Conservation (phyloP, 2,888 invertebrate species). For the Julus scanicus region DNA sequence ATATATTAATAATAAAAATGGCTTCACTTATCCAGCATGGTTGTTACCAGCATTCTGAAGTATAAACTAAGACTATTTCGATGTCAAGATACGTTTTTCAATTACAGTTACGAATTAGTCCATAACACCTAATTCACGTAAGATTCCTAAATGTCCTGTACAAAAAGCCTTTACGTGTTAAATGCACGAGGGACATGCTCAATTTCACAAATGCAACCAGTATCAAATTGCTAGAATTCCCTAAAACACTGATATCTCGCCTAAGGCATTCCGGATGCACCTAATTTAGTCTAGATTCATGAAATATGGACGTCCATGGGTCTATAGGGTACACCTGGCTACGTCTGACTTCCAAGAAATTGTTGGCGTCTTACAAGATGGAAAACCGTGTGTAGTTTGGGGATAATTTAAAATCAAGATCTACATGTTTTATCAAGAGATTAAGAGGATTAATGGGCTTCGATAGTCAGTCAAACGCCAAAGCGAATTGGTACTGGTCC, state of each 20-base stretch:
- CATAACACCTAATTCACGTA: no score
- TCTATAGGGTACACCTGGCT: not conserved
- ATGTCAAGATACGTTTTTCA: no score
- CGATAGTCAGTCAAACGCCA: not conserved
- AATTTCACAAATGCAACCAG: not conserved
- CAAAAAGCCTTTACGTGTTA: no score
- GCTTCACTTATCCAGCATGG: no score
- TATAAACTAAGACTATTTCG: no score
- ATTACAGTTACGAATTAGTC: no score
- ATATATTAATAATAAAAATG: no score
- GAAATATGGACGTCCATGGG: not conserved
- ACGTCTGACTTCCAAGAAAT: not conserved
- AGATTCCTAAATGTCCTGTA: no score
- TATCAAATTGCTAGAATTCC: not conserved
- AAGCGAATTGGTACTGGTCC: not conserved
- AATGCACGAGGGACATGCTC: not conserved
- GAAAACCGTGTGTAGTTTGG: not conserved
- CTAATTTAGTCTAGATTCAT: not conserved
- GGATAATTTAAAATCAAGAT: not conserved
- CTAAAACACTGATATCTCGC: not conserved
- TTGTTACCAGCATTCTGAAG: no score
- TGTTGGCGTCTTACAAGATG: not conserved
- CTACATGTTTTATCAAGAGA: not conserved
- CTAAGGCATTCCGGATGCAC: not conserved
- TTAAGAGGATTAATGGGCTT: conserved; percentile 3